Base-by-base conservation (phyloP, 92 coral and sea anemone genomes). In the Zoanthus solanderi region DNA sequence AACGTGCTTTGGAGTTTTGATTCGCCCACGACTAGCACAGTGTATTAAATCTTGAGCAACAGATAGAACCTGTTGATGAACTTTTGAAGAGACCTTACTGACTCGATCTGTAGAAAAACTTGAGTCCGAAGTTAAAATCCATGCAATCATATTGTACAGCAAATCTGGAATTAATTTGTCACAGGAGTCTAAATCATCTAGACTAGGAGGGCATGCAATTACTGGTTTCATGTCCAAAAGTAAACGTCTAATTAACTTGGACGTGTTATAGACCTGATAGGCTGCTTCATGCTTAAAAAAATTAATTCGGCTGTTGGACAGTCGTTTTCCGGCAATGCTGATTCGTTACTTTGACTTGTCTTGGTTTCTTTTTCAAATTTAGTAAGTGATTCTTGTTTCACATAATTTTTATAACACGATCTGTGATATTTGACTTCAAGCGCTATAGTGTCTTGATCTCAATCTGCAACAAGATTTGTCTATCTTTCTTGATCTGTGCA, bases 21-120 rank as follows among this genome's bases (percentile, higher is more conserved):
- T 15, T 16, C 90, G 79, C 13, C 95, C 93, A 68, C 88, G 88
- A 57, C 87, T 88, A 28, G 83, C 93, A 71, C 87, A 81, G 76
- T 90, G 88, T 42, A 92, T 88, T 78, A 93, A n/a, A 87, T 93
- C 95, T 72, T 93, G 92, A 47, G 73, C 65, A 42, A 92, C 50
- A 14, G 94, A 93, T n/a, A 89, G 72, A 53, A 76, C 88, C n/a
- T 14, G 17, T 12, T 16, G 66, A 28, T 93, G 88, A 75, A 87
- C 90, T 13, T 93, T 67, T 1, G 84, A 45, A n/a, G 91, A n/a
- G 45, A 93, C 17, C 18, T 90, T 53, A 7, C 84, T 48, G 29
- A 56, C 95, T 75, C 78, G 88, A 75, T 54, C 86, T 17, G 67
- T 82, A 54, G 87, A 75, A 60, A 50, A 83, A 60, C 78, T 79